A percentile compares a stretch with the other conserved stretches of the same genome.
Evolutionary conservation across 2,888 invertebrate genomes (phyloP).

Genomic region (Trissonchulus sp.): DNA sequence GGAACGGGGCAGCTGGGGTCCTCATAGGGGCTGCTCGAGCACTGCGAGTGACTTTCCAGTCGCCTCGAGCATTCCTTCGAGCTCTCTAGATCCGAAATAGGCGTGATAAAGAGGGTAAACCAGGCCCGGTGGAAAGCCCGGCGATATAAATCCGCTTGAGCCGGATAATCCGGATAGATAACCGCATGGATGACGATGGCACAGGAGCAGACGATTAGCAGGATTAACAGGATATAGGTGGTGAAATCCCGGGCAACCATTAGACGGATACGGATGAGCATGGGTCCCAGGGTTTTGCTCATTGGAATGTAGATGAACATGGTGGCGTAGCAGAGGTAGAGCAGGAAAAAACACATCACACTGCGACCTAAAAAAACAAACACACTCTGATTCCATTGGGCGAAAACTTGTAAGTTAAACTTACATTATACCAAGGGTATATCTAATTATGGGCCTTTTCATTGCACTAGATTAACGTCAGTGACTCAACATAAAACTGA

Average conservation of each 20-base stretch:
- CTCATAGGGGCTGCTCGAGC: no score
- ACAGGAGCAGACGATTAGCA: constrained; percentile 42
- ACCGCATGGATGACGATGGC: constrained; percentile 53
- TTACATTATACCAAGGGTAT: no score
- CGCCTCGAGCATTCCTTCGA: no score
- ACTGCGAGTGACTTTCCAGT: no score
- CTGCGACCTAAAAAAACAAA: constrained; percentile 22
- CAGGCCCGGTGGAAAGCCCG: constrained; percentile 53
- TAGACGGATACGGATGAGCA: constrained; percentile 55
- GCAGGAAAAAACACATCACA: constrained; percentile 45
- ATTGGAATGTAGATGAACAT: constrained; percentile 56
- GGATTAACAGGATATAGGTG: constrained; percentile 45
- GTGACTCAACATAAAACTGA: no score
- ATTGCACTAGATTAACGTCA: no score
- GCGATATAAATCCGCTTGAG: constrained; percentile 47
- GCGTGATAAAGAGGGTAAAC: no score
- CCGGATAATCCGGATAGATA: constrained; percentile 55
- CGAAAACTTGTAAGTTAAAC: no score
- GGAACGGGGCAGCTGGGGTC: no score
- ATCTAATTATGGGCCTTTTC: no score
- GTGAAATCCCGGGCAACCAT: constrained; percentile 52
- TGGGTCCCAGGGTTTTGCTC: constrained; percentile 55
- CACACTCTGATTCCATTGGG: no score
- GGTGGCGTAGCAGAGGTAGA: constrained; percentile 57
- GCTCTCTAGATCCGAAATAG: no score